Percentiles rank a stretch among this genome's conserved stretches.
Conservation (phyloP, 2,113 vertebrate species). For the Pelecanoides urinatrix region DNA sequence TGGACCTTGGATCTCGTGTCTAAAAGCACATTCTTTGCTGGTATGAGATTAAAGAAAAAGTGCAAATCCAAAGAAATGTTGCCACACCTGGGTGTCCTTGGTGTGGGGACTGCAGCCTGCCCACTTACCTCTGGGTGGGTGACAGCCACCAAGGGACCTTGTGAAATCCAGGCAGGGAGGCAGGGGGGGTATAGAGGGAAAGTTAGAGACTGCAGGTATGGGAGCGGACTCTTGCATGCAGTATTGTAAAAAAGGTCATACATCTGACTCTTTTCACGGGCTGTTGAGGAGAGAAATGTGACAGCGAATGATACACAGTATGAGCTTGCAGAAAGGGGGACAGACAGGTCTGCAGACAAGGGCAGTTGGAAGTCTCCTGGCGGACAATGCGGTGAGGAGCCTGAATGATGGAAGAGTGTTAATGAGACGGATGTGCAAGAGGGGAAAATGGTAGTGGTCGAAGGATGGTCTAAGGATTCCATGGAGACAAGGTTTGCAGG, state of each 20-base stretch:
- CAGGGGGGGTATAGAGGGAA: neutral
- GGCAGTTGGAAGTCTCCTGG: neutral
- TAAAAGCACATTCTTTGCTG: neutral
- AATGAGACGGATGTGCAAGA: neutral
- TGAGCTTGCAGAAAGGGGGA: neutral
- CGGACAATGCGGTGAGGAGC: neutral
- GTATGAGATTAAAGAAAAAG: neutral
- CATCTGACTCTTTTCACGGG: neutral
- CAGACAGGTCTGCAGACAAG: neutral
- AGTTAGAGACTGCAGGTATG: neutral
- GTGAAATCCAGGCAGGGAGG: neutral
- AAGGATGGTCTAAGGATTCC: neutral
- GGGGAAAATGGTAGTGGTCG: neutral
- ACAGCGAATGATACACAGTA: fast-evolving
- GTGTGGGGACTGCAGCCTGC: neutral
- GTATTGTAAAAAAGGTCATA: neutral
- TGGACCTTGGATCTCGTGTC: neutral
- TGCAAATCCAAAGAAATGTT: neutral
- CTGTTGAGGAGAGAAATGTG: neutral
- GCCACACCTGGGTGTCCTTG: too few species aligned
- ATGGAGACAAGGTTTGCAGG: neutral
- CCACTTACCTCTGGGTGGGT: neutral
- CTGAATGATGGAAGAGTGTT: neutral
- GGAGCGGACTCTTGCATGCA: neutral
- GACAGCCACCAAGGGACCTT: neutral